These are phyloP conservation scores for Dicrurus megarhynchus DNA, from an alignment of 2,113 vertebrate genomes.

Conservation along the genomic window DNA sequence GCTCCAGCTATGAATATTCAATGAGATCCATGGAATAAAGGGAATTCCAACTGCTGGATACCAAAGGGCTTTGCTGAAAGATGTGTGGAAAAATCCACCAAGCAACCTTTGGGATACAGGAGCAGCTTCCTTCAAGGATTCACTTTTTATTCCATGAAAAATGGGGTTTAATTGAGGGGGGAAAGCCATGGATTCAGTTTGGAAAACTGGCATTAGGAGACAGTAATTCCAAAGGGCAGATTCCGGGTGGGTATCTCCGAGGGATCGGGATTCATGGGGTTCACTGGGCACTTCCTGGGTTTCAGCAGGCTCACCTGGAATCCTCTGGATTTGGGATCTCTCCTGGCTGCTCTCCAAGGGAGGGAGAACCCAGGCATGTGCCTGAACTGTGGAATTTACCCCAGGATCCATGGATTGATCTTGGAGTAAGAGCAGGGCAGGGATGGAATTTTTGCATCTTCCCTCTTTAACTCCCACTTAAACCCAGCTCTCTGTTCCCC, in stretches of 20 bases:
- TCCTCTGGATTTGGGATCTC: neutral
- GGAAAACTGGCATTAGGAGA: neutral
- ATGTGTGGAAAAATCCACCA: neutral
- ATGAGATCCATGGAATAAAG: neutral
- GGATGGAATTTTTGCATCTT: neutral
- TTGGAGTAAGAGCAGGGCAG: neutral
- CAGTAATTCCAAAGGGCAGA: neutral
- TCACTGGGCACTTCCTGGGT: neutral
- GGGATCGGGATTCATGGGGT: neutral
- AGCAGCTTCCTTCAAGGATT: neutral
- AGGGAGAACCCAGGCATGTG: neutral
- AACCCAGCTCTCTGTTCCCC: neutral
- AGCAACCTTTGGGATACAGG: neutral
- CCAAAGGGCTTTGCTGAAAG: neutral
- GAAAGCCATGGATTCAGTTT: rapidly evolving
- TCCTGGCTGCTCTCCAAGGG: neutral
- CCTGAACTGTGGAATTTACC: neutral
- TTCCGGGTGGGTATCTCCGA: neutral
- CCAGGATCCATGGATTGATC: neutral
- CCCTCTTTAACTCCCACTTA: neutral
- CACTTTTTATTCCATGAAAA: neutral
- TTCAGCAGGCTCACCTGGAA: neutral
- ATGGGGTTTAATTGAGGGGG: neutral
- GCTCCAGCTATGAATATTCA: neutral
- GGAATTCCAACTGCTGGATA: neutral